Evolutionary conservation across 2,888 invertebrate species (phyloP).

Genomic region (Erebia aethiops): DNA sequence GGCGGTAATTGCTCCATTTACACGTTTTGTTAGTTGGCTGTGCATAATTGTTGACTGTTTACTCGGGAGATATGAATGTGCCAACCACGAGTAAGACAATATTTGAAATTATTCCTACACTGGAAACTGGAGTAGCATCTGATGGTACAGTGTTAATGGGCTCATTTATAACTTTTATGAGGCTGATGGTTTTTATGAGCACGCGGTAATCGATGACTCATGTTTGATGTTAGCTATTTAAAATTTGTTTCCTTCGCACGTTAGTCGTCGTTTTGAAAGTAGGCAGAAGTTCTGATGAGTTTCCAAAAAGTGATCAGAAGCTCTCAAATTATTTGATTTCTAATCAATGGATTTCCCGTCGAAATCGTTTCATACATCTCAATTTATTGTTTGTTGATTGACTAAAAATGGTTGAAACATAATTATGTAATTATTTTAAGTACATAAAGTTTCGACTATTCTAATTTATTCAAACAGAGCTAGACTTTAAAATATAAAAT

Average conservation of each 20-base stretch:
- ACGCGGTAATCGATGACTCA: conserved; percentile 41
- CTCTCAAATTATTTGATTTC: neutral
- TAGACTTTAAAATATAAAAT: neutral
- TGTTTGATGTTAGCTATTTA: conserved; percentile 21
- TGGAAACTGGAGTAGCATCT: conserved; percentile 42
- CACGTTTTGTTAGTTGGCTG: conserved; percentile 78
- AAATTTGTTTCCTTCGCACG: conserved; percentile 18
- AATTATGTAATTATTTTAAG: too few relatives aligned
- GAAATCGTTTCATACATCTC: neutral
- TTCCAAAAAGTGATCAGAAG: neutral
- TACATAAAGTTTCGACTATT: too few relatives aligned
- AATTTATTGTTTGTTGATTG: neutral
- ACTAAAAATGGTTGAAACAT: too few relatives aligned
- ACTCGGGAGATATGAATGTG: conserved; percentile 68
- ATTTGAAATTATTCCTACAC: conserved; percentile 55
- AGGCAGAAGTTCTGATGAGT: neutral
- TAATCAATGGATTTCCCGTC: neutral
- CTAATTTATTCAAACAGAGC: neutral
- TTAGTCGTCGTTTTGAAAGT: conserved; percentile 1
- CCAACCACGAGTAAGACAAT: conserved; percentile 60
- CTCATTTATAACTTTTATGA: conserved; percentile 48
- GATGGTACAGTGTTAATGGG: conserved; percentile 52
- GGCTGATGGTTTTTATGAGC: conserved; percentile 39
- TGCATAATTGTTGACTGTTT: conserved; percentile 78
- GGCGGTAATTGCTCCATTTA: conserved; percentile 82